Conservation (phyloP, 30 jellyfish, hydroid and myxozoan species). For the Cassiopea andromeda region DNA sequence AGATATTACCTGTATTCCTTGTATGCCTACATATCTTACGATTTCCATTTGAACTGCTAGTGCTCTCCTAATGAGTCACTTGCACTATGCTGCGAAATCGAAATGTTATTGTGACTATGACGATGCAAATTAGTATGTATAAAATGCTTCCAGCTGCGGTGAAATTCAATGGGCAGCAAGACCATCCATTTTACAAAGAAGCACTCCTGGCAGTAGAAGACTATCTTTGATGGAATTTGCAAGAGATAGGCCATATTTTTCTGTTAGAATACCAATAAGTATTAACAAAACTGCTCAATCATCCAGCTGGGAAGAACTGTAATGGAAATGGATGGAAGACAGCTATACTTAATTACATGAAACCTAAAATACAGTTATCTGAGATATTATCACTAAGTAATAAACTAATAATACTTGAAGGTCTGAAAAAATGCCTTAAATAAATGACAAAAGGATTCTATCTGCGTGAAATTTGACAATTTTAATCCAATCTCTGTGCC, state of each 20-base stretch:
- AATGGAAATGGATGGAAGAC: too few species aligned
- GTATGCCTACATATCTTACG: conserved; percentile 71
- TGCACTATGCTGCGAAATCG: conserved; percentile 90
- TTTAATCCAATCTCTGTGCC: conserved; percentile 37
- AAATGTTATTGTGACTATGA: conserved; percentile 43
- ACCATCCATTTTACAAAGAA: conserved; percentile 24
- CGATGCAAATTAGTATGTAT: neutral
- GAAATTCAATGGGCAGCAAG: neutral
- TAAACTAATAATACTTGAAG: neutral
- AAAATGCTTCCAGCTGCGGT: neutral
- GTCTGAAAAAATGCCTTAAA: conserved; percentile 16
- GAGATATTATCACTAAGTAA: too few species aligned
- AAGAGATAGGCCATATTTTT: conserved; percentile 75
- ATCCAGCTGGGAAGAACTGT: too few species aligned
- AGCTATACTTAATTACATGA: too few species aligned
- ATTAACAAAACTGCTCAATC: conserved; percentile 37
- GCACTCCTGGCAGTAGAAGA: conserved; percentile 10
- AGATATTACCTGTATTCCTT: conserved; percentile 73
- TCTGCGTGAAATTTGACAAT: conserved; percentile 28
- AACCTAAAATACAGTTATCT: too few species aligned
- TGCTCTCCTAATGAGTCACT: conserved; percentile 89
- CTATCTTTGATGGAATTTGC: conserved; percentile 73
- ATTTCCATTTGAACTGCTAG: conserved; percentile 90
- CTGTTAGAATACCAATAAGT: conserved; percentile 65
- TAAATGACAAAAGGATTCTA: conserved; percentile 47